A percentile compares a stretch with the other conserved stretches of the same genome.
Conservation (phyloP, 2,888 invertebrate species). For the Acanthosepion pharaonis region DNA sequence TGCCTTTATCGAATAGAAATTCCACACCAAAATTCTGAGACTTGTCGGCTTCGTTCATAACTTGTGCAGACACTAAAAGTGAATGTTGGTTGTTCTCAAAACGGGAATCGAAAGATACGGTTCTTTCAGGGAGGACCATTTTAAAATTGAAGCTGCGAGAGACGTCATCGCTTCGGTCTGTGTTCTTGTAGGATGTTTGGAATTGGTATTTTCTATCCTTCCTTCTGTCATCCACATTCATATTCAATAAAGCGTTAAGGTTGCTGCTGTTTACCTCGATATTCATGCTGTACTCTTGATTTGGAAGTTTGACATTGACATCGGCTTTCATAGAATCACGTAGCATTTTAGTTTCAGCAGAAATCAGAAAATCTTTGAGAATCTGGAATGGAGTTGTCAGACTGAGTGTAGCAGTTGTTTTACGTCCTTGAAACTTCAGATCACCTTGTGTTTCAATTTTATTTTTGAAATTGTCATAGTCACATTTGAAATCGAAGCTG, state of each 20-base stretch:
- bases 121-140: not conserved
- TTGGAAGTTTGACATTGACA: not conserved
- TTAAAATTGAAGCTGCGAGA: not conserved
- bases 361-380: not conserved
- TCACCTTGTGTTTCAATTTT: not conserved
- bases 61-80: not conserved
- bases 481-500: not conserved
- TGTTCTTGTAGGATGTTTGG: slow-evolving; percentile 33
- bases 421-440: not conserved
- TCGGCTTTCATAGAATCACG: not conserved
- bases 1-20: not conserved
- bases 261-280: not conserved
- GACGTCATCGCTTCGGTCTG: not conserved
- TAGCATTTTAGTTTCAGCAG: not conserved
- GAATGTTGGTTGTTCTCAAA: not conserved
- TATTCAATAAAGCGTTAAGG: not conserved
- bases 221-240: not conserved
- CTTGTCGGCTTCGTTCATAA: not conserved
- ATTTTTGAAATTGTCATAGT: not conserved
- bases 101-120: not conserved
- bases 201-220: slow-evolving; percentile 7
- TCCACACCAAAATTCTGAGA: not conserved
- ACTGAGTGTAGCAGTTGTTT: not conserved
- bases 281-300: not conserved
- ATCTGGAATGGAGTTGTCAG: not conserved